Conservation (phyloP, 2,797 vertebrate genomes). For the Sebastes steindachneri region DNA sequence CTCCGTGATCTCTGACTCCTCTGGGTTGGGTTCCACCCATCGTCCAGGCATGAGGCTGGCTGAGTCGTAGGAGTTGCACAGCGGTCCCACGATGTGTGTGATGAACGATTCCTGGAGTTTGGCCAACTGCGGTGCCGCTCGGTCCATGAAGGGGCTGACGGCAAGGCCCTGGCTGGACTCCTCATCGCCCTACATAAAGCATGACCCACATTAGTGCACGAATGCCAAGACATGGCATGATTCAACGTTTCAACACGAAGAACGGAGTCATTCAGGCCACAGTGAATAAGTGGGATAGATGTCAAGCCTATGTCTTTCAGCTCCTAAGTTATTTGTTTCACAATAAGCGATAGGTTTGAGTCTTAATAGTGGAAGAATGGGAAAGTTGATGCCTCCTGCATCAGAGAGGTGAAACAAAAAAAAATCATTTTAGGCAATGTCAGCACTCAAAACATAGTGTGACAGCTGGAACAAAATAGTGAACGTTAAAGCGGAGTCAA, state of each 20-base stretch:
- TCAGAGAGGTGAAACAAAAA: background rate
- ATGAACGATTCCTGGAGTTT: slow-evolving; percentile 99
- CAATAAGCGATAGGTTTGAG: background rate
- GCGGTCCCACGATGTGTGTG: slow-evolving; percentile 97
- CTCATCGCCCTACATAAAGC: slow-evolving; percentile 91
- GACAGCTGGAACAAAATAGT: background rate
- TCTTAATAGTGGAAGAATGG: background rate
- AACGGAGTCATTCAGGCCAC: background rate
- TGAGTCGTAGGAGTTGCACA: slow-evolving; percentile 96
- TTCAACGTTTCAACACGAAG: background rate
- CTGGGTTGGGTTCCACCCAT: slow-evolving; percentile 88
- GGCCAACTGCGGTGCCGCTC: slow-evolving; percentile 95
- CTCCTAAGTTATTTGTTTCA: background rate
- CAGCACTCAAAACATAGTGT: background rate
- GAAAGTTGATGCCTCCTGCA: background rate
- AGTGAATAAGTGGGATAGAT: background rate
- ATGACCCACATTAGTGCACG: slow-evolving; percentile 8
- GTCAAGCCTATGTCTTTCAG: background rate
- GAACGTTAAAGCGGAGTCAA: no score
- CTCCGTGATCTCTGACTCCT: slow-evolving; percentile 84
- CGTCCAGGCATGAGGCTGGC: slow-evolving; percentile 94
- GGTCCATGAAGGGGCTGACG: slow-evolving; percentile 98
- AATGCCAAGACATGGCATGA: background rate
- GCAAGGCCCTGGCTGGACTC: slow-evolving; percentile 95
- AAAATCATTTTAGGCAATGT: background rate